Base-by-base conservation (phyloP, 2,797 vertebrate species). In the Pseudochromis fuscus region DNA sequence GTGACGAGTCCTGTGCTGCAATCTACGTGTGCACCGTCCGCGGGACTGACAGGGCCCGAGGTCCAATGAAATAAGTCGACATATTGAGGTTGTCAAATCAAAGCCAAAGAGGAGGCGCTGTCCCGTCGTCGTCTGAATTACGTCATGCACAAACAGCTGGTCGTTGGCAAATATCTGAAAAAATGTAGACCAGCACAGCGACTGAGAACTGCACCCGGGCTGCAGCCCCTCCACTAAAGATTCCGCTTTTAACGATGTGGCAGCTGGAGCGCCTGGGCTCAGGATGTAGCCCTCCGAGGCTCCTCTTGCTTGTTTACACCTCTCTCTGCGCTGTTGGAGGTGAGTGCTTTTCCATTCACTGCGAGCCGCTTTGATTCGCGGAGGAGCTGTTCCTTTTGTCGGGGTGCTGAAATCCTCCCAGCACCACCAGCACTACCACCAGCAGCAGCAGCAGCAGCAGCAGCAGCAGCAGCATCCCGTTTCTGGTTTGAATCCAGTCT, bases 131-230 rank as follows among this genome's bases (percentile, higher is more conserved):
- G 89, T 91, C 90, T 49, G 73, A 66, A 88, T 94, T 86, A 95
- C 94, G 94, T 95, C 94, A 95, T 92, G 89, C 89, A 85, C 90
- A 92, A 94, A 94, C 94, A 95, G 94, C 94, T 94, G 94, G 94
- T 94, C 91, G 87, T 81, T 92, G 91, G 91, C 91, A 86, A 87
- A 82, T 77, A 81, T 23, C 84, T 86, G 91, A 91, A 92, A 94
- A 94, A 92, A 95, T 94, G 94, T 94, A 93, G 93, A 92, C 85
- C 90, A 89, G 91, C 91, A 83, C 79, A 91, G 93, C 87, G 90
- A 81, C 91, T 88, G 93, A 92, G 93, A 92, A 77, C 87, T 81
- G 89, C 87, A 90, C 57, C 86, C 88, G 88, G 91, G 89, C 91
- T 90, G 83, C 31, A 91, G 91, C 89, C 90, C 81, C 87, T 76